A percentile compares a stretch with the other conserved stretches of the same genome.
Conservation (phyloP, 2,113 vertebrate genomes). For the Tyto alba region DNA sequence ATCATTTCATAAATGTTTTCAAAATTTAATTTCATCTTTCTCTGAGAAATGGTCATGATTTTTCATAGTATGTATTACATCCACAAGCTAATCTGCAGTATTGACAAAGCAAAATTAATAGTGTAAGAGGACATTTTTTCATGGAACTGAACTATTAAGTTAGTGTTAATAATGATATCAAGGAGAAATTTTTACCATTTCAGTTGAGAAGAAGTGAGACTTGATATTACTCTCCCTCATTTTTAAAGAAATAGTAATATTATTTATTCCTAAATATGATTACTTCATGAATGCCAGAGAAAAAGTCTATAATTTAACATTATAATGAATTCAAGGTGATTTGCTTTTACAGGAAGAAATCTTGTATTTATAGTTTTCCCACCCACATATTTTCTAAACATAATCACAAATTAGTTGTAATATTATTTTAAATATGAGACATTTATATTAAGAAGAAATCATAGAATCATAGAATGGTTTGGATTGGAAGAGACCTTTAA, state of each 20-base stretch:
- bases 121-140: background rate
- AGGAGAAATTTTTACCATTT: conserved; percentile 15
- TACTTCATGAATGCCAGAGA: conserved; percentile 1
- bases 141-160: background rate
- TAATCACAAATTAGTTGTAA: conserved; percentile 56
- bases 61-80: background rate
- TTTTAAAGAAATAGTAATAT: conserved; percentile 34
- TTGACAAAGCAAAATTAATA: too few relatives aligned
- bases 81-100: background rate
- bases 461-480: background rate
- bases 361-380: conserved; percentile 45
- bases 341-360: conserved; percentile 44
- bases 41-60: background rate
- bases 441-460: conserved; percentile 31
- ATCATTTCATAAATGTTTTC: background rate
- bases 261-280: conserved; percentile 16
- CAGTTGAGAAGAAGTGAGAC: background rate
- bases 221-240: background rate
- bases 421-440: conserved; percentile 49
- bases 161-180: background rate
- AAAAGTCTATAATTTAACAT: conserved; percentile 18
- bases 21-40: background rate
- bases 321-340: conserved; percentile 51
- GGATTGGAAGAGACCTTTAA: background rate
- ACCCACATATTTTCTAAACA: conserved; percentile 44